phyloP scores from a whole-genome alignment of 2,888 invertebrate species.

The Hymenopus coronatus region DNA sequence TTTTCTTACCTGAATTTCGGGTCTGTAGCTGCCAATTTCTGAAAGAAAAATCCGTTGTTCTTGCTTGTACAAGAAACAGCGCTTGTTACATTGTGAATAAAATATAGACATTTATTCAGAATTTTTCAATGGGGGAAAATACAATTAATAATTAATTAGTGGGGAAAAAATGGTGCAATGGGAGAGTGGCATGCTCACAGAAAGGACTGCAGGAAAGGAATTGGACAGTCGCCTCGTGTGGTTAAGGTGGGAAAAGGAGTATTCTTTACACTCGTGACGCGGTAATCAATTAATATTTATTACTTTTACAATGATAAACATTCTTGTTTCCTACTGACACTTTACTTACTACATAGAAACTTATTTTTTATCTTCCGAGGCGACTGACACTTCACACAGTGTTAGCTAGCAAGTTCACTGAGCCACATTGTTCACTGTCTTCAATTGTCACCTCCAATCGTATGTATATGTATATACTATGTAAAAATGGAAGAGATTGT shows the following conservation, averaged over 20 bases:
- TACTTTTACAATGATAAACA: background rate
- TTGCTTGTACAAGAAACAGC: background rate
- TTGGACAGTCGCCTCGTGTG: background rate
- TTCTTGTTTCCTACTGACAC: background rate
- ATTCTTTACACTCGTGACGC: background rate
- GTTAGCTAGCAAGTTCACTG: background rate
- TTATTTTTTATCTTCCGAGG: background rate
- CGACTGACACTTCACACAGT: background rate
- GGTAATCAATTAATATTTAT: background rate
- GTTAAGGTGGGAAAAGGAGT: background rate
- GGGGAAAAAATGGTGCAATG: slow-evolving; percentile 32
- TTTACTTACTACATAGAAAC: background rate
- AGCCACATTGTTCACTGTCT: background rate
- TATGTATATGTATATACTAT: background rate
- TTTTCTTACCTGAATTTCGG: background rate
- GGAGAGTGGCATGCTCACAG: background rate
- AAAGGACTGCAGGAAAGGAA: background rate
- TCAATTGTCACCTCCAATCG: background rate
- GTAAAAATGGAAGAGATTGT: background rate
- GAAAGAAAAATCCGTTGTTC: background rate
- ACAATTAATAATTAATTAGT: slow-evolving; percentile 32
- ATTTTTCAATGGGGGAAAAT: slow-evolving; percentile 29
- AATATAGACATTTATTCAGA: slow-evolving; percentile 34
- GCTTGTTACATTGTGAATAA: slow-evolving; percentile 30
- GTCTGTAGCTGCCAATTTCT: background rate